Evolutionary conservation across 2,797 vertebrate species (phyloP).

Genomic region (Zonotrichia albicollis): DNA sequence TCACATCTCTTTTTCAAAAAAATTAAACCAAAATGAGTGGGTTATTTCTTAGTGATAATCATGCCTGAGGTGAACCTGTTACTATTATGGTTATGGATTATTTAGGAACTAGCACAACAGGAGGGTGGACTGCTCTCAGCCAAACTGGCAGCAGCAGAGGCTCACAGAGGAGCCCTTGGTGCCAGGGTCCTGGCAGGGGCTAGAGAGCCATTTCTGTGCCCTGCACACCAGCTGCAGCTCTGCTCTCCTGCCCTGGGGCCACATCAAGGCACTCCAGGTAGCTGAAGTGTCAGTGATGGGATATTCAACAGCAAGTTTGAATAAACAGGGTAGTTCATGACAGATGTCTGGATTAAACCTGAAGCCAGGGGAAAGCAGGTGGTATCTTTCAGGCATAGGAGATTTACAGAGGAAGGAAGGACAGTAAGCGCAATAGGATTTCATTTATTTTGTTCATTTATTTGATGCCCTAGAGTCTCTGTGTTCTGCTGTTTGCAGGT

Average conservation of each 20-base stretch:
- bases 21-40: rapidly evolving
- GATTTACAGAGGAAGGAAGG: neutral
- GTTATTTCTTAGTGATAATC: neutral
- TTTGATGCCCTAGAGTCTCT: neutral
- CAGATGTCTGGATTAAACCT: neutral
- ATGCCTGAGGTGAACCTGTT: rapidly evolving
- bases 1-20: neutral
- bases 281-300: neutral
- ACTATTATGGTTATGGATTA: neutral
- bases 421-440: neutral
- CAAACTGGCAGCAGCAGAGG: neutral
- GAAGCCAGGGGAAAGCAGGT: neutral
- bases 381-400: neutral
- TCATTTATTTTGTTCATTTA: neutral
- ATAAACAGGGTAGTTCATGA: neutral
- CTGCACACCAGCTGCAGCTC: neutral
- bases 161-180: neutral
- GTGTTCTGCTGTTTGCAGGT: neutral
- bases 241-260: neutral
- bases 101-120: neutral
- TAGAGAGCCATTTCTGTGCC: rapidly evolving
- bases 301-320: neutral
- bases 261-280: neutral
- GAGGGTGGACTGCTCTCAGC: neutral
- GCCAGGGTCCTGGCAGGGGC: rapidly evolving